Conservation (phyloP, 2,797 vertebrate species). For the Muscicapa comitata region DNA sequence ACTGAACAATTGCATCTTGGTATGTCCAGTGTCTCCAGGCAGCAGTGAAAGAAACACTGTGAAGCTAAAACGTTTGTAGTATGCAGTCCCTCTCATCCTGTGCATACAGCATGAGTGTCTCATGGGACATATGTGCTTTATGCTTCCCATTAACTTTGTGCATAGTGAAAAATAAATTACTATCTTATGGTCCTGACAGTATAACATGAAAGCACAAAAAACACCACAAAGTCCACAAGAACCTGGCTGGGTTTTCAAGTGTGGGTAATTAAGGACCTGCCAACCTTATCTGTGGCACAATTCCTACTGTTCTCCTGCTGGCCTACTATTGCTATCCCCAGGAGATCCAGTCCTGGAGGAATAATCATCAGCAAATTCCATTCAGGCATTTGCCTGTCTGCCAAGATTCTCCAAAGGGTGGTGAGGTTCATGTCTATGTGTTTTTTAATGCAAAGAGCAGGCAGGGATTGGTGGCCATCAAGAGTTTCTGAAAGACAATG, state of each 20-base stretch:
- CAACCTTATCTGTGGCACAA: background rate
- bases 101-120: background rate
- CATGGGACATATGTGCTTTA: accelerated
- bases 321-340: background rate
- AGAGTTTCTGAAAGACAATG: background rate
- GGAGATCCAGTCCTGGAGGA: background rate
- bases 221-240: background rate
- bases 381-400: background rate
- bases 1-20: background rate
- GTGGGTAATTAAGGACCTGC: background rate
- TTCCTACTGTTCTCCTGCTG: background rate
- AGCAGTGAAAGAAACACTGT: background rate
- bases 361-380: background rate
- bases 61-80: background rate
- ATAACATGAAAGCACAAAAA: background rate
- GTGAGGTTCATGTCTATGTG: background rate
- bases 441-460: background rate
- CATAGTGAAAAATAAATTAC: background rate
- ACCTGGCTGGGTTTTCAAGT: background rate
- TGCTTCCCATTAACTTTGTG: background rate
- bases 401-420: background rate
- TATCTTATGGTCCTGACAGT: background rate
- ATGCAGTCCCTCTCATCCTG: background rate
- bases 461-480: background rate
- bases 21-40: background rate